Conservation (phyloP, 1,140 invertebrate genomes). For the Drosophila insularis region DNA sequence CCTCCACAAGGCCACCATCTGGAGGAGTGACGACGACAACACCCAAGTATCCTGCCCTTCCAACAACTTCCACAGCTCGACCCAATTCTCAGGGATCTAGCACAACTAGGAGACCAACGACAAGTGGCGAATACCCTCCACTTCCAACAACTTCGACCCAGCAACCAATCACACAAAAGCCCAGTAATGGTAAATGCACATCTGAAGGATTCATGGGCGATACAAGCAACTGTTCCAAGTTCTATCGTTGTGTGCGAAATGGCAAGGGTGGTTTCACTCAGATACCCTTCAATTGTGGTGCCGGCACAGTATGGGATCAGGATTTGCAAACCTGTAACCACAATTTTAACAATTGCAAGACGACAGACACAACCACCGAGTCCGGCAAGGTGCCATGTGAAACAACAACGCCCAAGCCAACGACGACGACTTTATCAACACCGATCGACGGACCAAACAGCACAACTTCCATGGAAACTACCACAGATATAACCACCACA, state of each 20-base stretch:
- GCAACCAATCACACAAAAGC: not conserved
- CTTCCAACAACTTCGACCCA: conserved; percentile 9
- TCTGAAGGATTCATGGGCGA: conserved; percentile 66
- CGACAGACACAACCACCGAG: conserved; percentile 23
- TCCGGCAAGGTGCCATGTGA: conserved; percentile 53
- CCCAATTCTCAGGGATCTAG: not conserved
- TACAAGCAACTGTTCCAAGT: conserved; percentile 85
- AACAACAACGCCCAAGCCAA: conserved; percentile 20
- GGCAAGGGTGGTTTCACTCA: conserved; percentile 83
- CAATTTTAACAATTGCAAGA: conserved; percentile 72
- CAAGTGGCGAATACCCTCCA: not conserved
- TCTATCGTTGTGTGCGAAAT: conserved; percentile 87
- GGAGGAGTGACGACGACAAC: conserved; percentile 10
- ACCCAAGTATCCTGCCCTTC: conserved; percentile 8
- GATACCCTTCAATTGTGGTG: conserved; percentile 86
- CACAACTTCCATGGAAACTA: not conserved
- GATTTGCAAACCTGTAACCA: conserved; percentile 85
- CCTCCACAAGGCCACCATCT: conserved; percentile 2
- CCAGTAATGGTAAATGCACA: conserved; percentile 39
- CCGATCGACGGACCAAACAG: not conserved
- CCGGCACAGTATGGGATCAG: conserved; percentile 87
- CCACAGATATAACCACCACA: not conserved
- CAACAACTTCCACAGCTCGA: conserved; percentile 15
- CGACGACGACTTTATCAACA: not conserved
- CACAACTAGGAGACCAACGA: not conserved